Evolutionary conservation across 2,888 invertebrate genomes (phyloP), one percentile per base, ranked within the genome.

Genomic region (Beris morrisii): DNA sequence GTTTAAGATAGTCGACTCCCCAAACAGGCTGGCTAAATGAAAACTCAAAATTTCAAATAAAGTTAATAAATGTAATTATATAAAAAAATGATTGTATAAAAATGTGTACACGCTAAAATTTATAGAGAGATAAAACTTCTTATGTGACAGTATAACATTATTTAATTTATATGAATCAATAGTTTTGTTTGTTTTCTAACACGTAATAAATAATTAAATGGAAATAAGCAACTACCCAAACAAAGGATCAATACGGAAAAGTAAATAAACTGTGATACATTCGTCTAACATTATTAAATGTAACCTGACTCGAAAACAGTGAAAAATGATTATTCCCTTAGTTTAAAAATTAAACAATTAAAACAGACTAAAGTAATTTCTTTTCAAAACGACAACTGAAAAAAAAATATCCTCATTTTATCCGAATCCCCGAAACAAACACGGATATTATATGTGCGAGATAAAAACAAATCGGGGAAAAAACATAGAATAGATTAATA

Each of bases 61-160:
- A 52, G 38, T 61, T 61, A 52, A 61, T 61, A 50, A 61, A 22
- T 22, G 22, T 38, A 61, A 32, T 61, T 65, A 65, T 59, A 64
- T 66, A 65, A 59, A 68, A 64, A 68, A 63, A 57, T 63, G 57
- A 28, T 65, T 46, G 64, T 66, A 64, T 66, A 68, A 68, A 68
- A 66, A 64, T 66, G 66, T 68, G 57, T 52, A 52, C 43, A 52
- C 38, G 38, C 61, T 61, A 61, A 61, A 13, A 38, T 52, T 61
- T 38, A 50, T 43, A 31, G 32, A 22, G 50, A 61, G 52, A 52
- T 52, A 50, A 61, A 61, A 32, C 50, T 61, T 15, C 50, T 43
- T 61, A 61, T 38, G 28, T 52, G 61, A 43, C 50, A n/a, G 38
- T 32, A 22, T 50, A 61, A 52, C 43, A 52, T 50, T 38, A 38